Evolutionary conservation across 2,113 vertebrate genomes (phyloP).

Genomic region (Tylochromis polylepis): DNA sequence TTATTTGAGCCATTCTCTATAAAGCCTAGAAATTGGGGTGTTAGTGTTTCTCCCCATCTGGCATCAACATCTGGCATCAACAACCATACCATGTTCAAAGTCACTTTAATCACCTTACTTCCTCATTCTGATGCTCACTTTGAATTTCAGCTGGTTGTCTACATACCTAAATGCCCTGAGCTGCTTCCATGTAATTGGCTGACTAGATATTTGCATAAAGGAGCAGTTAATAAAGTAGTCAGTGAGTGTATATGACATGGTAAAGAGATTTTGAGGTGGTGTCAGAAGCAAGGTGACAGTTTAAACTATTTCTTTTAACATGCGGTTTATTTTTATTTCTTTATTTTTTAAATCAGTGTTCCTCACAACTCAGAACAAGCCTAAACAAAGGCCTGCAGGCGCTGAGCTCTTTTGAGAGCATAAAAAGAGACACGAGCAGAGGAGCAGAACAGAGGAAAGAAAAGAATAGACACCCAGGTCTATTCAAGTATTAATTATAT

Average conservation of each 20-base stretch:
- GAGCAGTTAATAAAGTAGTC: neutral
- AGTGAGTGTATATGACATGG: neutral
- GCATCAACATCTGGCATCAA: neutral
- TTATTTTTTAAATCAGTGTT: conserved; percentile 12
- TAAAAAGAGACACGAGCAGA: neutral
- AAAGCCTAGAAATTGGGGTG: neutral
- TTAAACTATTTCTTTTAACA: neutral
- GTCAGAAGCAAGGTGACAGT: neutral
- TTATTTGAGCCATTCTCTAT: neutral
- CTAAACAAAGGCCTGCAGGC: neutral
- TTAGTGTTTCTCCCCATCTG: neutral
- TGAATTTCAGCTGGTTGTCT: neutral
- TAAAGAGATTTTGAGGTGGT: neutral
- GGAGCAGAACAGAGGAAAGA: neutral
- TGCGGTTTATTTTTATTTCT: neutral
- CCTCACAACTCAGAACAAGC: neutral
- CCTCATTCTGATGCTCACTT: neutral
- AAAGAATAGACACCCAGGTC: conserved; percentile 6
- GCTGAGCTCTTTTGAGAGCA: neutral
- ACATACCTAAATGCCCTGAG: neutral
- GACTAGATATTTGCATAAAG: neutral
- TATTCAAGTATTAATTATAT: conserved; percentile 42
- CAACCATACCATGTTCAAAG: neutral
- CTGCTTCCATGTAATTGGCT: neutral
- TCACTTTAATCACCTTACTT: neutral